Conservation (phyloP, 2,888 invertebrate species). For the Coenonympha glycerion region DNA sequence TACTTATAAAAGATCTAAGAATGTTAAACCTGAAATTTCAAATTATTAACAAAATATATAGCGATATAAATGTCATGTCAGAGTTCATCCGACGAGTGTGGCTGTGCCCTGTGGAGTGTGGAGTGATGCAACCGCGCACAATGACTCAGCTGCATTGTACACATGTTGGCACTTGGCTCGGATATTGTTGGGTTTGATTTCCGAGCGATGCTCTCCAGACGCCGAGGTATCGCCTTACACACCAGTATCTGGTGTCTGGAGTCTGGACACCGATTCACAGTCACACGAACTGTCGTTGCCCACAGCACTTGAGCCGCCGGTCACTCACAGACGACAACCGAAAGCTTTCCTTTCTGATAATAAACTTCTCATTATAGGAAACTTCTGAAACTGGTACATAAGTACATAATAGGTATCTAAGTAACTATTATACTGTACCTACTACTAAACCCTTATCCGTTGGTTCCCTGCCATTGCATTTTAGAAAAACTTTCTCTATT, state of each 20-base stretch:
- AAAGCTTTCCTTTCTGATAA: slow-evolving; percentile 21
- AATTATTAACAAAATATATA: neutral
- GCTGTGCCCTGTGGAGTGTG: too few species aligned
- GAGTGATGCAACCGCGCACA: slow-evolving; percentile 31
- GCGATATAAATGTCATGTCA: slow-evolving; percentile 23
- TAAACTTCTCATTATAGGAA: neutral
- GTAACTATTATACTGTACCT: too few species aligned
- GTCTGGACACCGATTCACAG: slow-evolving; percentile 41
- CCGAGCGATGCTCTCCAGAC: slow-evolving; percentile 64
- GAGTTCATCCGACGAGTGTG: slow-evolving; percentile 24
- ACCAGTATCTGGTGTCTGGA: slow-evolving; percentile 38
- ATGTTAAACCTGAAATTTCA: neutral
- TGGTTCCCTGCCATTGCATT: too few species aligned
- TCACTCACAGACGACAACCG: slow-evolving; percentile 12
- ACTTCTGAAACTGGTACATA: neutral
- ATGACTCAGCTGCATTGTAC: slow-evolving; percentile 52
- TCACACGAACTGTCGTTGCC: slow-evolving; percentile 59
- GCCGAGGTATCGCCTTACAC: slow-evolving; percentile 62
- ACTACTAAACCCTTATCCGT: too few species aligned
- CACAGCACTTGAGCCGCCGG: slow-evolving; percentile 22
- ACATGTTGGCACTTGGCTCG: slow-evolving; percentile 53
- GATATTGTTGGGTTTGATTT: slow-evolving; percentile 53
- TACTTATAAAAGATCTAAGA: neutral
- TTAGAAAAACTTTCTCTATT: too few species aligned
- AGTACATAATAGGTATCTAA: neutral